Evolutionary conservation across 1,140 invertebrate genomes (phyloP).

Genomic region (Popillia japonica): DNA sequence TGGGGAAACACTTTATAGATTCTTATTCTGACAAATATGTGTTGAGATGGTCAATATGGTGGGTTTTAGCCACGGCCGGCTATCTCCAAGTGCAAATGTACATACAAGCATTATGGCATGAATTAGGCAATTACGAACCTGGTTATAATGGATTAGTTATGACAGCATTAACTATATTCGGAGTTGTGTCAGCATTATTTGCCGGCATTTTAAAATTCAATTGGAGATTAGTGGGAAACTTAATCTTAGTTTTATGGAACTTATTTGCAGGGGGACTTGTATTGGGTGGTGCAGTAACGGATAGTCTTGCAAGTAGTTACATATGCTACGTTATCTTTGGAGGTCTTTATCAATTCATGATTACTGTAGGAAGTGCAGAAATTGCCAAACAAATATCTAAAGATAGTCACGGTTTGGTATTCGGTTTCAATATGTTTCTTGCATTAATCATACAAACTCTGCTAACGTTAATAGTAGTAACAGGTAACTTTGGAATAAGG

Average conservation of each 20-base stretch:
- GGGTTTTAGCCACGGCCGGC: constrained; percentile 80
- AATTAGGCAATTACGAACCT: constrained; percentile 55
- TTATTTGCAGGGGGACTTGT: constrained; percentile 72
- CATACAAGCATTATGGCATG: constrained; percentile 81
- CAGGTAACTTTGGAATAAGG: constrained; percentile 57
- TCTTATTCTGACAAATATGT: constrained; percentile 77
- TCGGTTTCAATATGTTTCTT: constrained; percentile 88
- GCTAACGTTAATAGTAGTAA: constrained; percentile 75
- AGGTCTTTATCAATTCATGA: constrained; percentile 80
- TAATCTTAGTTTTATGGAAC: constrained; percentile 61
- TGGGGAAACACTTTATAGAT: constrained; percentile 75
- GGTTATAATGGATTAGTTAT: constrained; percentile 74
- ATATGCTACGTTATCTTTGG: constrained; percentile 78
- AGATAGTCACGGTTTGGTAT: constrained; percentile 88
- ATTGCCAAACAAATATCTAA: constrained; percentile 80
- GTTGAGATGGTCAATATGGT: constrained; percentile 89
- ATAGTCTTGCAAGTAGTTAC: constrained; percentile 77
- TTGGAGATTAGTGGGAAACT: constrained; percentile 57
- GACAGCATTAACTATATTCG: constrained; percentile 75
- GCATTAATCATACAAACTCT: constrained; percentile 80
- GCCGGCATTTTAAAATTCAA: constrained; percentile 59
- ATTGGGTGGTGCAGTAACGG: constrained; percentile 67
- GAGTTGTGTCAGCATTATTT: constrained; percentile 67
- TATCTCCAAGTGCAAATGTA: constrained; percentile 83
- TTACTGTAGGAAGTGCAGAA: constrained; percentile 87